Base-by-base conservation (phyloP, 2,888 invertebrate species). In the Gordius sp. region DNA sequence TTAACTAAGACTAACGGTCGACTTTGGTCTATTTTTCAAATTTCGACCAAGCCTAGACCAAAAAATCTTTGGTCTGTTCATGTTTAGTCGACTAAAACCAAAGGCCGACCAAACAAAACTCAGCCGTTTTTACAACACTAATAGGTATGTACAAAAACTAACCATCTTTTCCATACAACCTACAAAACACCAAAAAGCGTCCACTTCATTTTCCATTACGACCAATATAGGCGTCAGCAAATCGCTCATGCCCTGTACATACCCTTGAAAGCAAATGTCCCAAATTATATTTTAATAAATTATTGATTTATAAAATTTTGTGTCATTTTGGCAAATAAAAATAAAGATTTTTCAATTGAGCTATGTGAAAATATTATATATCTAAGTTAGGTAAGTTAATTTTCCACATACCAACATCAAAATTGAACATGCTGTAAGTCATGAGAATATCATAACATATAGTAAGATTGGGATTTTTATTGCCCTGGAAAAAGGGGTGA, bases 361-460 rank as follows among this genome's bases (percentile, higher is more conserved):
- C n/a, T n/a, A n/a, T n/a, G n/a, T n/a, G n/a, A n/a, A n/a, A n/a
- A n/a, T n/a, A n/a, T n/a, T n/a, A n/a, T n/a, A n/a, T n/a, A n/a
- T n/a, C n/a, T n/a, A n/a, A n/a, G n/a, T n/a, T n/a, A n/a, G n/a
- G n/a, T n/a, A n/a, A n/a, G n/a, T n/a, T n/a, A n/a, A n/a, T n/a
- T n/a, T n/a, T n/a, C n/a, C n/a, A n/a, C n/a, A 64, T 61, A 73
- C 73, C 93, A 63, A 97, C 73, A 72, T 97, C 91, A 68, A 93
- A 93, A 73, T 93, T 87, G 67, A 86, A 91, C 91, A 93, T 91
- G 41, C 86, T 81, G 67, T 93, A 97, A 0, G 93, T 93, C 84
- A 93, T 84, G 1, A 97, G 75, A 62, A 97, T 83, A 66, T 91
- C 86, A 63, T 82, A 78, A 1, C 97, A 70, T 16, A 81, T 75